phyloP scores from a whole-genome alignment of 2,888 invertebrate species.

The Megastigmus dorsalis region DNA sequence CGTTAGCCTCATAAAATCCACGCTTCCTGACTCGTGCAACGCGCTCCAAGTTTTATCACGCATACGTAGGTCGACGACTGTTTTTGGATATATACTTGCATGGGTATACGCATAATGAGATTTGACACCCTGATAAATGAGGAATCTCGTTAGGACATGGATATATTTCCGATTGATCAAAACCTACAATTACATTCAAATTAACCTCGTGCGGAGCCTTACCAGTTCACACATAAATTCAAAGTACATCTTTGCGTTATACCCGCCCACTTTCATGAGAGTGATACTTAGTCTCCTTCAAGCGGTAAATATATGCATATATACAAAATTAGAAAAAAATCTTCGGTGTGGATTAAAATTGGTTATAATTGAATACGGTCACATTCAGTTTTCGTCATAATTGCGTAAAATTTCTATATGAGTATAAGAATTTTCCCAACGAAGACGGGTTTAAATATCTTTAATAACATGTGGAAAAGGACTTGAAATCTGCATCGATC shows the following conservation, averaged over 20 bases:
- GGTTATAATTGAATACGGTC: neutral
- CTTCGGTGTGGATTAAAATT: too few relatives aligned
- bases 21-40: neutral
- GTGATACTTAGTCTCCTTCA: neutral
- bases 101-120: neutral
- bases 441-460: too few relatives aligned
- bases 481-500: too few relatives aligned
- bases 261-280: slow-evolving; percentile 4
- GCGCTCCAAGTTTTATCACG: neutral
- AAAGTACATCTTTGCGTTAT: neutral
- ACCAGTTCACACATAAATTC: slow-evolving; percentile 28
- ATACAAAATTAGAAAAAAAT: too few relatives aligned
- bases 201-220: neutral
- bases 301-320: neutral
- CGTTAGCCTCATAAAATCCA: slow-evolving; percentile 5
- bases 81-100: neutral
- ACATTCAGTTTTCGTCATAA: neutral
- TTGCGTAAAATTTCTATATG: too few relatives aligned
- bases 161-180: neutral
- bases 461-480: too few relatives aligned
- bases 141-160: slow-evolving; percentile 13
- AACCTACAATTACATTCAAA: slow-evolving; percentile 36
- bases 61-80: neutral
- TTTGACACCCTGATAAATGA: neutral
- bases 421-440: too few relatives aligned